phyloP scores from a whole-genome alignment of 2,797 vertebrate species.

The Mycteria americana region DNA sequence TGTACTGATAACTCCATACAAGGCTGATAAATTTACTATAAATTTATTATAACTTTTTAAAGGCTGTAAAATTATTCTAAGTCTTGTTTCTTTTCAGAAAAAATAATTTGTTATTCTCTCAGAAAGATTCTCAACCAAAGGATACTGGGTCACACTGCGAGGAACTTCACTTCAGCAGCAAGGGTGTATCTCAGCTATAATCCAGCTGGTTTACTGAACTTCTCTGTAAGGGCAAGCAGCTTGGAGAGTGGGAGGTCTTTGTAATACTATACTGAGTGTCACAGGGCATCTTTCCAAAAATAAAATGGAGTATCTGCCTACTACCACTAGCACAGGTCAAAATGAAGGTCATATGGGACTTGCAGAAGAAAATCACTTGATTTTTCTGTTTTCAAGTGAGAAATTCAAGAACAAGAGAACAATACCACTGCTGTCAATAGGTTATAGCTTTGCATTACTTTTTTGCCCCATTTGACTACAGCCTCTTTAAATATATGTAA shows the following conservation, averaged over 20 bases:
- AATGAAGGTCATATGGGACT: background rate
- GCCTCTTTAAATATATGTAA: background rate
- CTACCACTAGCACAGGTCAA: background rate
- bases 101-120: background rate
- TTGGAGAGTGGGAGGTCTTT: background rate
- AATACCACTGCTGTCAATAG: background rate
- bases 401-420: background rate
- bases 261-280: background rate
- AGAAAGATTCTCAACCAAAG: background rate
- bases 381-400: background rate
- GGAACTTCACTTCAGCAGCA: background rate
- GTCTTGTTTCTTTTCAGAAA: background rate
- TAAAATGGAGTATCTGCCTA: background rate
- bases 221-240: background rate
- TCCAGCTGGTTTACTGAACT: background rate
- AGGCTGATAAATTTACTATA: background rate
- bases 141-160: background rate
- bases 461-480: background rate
- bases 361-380: background rate
- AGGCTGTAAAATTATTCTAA: background rate
- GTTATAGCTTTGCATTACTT: background rate
- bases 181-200: background rate
- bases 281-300: background rate
- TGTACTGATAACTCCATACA: background rate
- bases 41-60: background rate